Conservation (phyloP, 2,113 vertebrate genomes). For the Conger conger region DNA sequence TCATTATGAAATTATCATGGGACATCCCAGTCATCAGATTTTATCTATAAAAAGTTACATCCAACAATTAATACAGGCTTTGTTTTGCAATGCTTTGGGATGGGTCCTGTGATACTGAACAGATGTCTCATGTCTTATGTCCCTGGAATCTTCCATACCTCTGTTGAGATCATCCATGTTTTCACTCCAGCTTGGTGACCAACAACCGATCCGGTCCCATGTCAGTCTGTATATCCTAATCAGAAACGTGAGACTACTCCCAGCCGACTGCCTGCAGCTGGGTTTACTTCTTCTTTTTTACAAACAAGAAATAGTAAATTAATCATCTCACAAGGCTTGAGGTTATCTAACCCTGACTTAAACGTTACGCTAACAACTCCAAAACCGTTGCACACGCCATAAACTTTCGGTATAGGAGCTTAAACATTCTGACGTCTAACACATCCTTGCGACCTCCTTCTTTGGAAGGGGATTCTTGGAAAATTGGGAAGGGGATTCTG, state of each 20-base stretch:
- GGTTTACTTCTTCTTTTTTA: background rate
- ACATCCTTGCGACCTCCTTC: background rate
- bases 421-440: background rate
- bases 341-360: background rate
- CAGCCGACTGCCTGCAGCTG: background rate
- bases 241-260: background rate
- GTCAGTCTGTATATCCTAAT: background rate
- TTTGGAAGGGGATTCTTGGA: background rate
- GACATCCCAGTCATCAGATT: no score
- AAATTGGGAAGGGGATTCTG: background rate
- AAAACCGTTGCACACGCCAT: background rate
- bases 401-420: background rate
- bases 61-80: background rate
- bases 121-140: background rate
- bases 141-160: background rate
- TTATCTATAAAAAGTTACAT: no score
- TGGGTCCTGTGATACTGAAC: background rate
- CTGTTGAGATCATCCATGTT: background rate
- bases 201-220: background rate
- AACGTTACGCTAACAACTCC: no score
- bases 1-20: no score
- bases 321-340: background rate
- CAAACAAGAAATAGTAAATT: background rate
- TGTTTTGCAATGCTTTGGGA: background rate
- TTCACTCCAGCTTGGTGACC: background rate